Conservation (phyloP, 1,140 invertebrate genomes). For the Trissolcus basalis region DNA sequence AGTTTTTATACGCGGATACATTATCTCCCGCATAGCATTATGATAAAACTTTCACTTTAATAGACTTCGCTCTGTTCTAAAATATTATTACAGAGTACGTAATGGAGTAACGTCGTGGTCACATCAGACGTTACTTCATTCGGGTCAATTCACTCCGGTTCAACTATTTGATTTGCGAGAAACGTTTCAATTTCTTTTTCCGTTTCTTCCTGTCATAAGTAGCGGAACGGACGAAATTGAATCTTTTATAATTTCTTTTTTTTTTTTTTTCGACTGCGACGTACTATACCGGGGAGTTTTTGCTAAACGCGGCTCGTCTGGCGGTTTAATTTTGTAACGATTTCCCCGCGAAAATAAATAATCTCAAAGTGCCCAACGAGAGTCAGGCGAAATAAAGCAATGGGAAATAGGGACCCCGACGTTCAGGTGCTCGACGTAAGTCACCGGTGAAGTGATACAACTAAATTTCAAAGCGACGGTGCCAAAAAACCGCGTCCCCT, state of each 20-base stretch:
- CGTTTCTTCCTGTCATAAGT: too few relatives aligned
- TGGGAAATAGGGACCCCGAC: slow-evolving; percentile 19
- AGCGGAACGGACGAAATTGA: too few relatives aligned
- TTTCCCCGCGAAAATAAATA: slow-evolving; percentile 5
- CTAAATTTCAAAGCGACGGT: slow-evolving; percentile 45
- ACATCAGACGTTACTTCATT: too few relatives aligned
- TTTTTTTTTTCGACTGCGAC: slow-evolving; percentile 17
- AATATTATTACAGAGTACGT: slow-evolving; percentile 1
- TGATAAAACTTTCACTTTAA: slow-evolving; percentile 36
- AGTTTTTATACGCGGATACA: slow-evolving; percentile 6
- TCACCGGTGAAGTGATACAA: slow-evolving; percentile 35
- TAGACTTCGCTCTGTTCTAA: slow-evolving; percentile 17
- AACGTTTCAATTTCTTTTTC: too few relatives aligned
- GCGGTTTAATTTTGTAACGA: too few relatives aligned
- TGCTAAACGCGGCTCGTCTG: too few relatives aligned
- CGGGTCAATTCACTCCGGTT: too few relatives aligned
- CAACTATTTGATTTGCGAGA: too few relatives aligned
- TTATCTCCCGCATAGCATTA: slow-evolving; percentile 14
- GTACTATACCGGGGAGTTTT: too few relatives aligned
- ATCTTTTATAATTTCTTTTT: too few relatives aligned
- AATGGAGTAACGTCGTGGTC: too few relatives aligned
- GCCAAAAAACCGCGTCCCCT: slow-evolving; percentile 28
- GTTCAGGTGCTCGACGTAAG: slow-evolving; percentile 26
- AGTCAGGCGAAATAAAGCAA: slow-evolving; percentile 20
- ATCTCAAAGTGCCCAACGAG: slow-evolving; percentile 11